Evolutionary conservation across 2,888 invertebrate genomes (phyloP), one percentile per base, ranked within the genome.

Genomic region (Agrochola lota): DNA sequence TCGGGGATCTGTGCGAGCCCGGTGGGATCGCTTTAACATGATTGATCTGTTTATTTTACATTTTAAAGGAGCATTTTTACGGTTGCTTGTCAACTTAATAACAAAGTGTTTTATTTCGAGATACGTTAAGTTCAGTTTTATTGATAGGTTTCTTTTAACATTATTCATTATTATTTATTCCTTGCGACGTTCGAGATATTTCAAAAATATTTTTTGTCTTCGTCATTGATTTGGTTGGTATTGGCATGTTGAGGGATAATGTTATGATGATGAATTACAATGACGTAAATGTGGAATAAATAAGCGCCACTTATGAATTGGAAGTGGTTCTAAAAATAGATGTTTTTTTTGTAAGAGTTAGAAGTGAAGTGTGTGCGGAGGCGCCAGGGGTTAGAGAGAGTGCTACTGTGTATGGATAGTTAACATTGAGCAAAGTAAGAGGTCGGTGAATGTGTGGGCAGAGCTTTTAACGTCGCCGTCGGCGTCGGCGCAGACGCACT

Each of bases 1-100:
- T 95, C 96, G 96, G 94, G 95, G 95, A 95, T 95, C 94, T 91
- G 91, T 90, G 91, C 93, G 94, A 94, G 94, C 95, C 95, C 96
- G 95, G 96, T 95, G 96, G 96, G 96, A 96, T 96, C 95, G 94
- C 95, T 96, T 95, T 94, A 95, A 95, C 95, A 96, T 96, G 96
- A 96, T 96, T 96, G 96, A 96, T 96, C 96, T 96, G 96, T 96
- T 96, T 96, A 96, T 96, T 96, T 96, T 95, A 96, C 96, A 96
- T 96, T 96, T 96, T 96, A 96, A 96, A 96, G 95, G 94, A 95
- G 95, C 96, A 96, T 96, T 96, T 96, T 96, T 96, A 96, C 96
- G 96, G 96, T 96, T 96, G 96, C 95, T 96, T 96, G 96, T 96
- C 96, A 96, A 96, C 96, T 96, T 96, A 96, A 96, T 96, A 96